Evolutionary conservation across 2,797 vertebrate genomes (phyloP), one percentile per base, ranked within the genome.

Genomic region (Hypotaenidia okinawae): DNA sequence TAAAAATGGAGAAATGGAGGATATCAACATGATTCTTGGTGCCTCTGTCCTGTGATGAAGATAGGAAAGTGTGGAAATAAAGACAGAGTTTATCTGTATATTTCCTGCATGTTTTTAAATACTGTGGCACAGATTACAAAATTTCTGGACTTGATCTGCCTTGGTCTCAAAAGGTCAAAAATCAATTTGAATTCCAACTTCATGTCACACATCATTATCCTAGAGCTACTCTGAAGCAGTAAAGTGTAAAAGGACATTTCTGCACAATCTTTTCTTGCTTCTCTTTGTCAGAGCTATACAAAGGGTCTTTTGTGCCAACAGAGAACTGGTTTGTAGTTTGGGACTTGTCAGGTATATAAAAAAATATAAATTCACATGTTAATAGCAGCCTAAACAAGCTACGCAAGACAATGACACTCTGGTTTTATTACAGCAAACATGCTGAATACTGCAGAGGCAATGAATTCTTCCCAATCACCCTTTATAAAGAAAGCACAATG

Each of bases 271-370:
- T 54, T 35, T 7, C 7, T 28, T 68, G 23, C 32, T 88, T 86
- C 73, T 37, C 41, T 27, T 35, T 84, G 61, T 61, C 30, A 90
- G 45, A 72, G 33, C 15, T 86, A 54, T n/a, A 37, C 18, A 86
- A 90, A 57, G 18, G 24, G 16, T 61, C 3, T 28, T 81, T 68
- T 54, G 23, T 37, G 33, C 74, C 83, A 75, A 74, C 1, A 82
- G 35, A 86, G 16, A 84, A 79, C 47, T 84, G 45, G 35, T 61
- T 77, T 74, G 57, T 81, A 86, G 90, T 91, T 92, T 91, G 73
- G 61, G 35, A 78, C 27, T 85, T 95, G 33, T 24, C 62, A 94
- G 58, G 61, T 78, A 54, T 64, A 52, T 57, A 68, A 30, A 91
- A 81, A 64, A 72, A 30, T 13, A 91, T 70, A 64, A 72, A 32